phyloP scores from a whole-genome alignment of 2,888 invertebrate species.

The Brachynemurus nebulosus region DNA sequence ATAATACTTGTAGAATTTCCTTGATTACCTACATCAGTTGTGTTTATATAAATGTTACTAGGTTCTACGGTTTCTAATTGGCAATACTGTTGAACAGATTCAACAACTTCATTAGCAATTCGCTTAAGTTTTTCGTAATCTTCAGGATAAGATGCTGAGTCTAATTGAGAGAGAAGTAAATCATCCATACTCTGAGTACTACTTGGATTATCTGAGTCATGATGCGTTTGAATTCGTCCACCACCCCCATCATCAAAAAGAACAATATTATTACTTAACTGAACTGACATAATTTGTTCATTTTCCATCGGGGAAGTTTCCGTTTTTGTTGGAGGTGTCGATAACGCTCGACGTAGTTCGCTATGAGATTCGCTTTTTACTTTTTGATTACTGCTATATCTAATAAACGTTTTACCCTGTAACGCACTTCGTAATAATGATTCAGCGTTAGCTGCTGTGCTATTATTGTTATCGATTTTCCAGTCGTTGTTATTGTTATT shows the following conservation, averaged over 20 bases:
- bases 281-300: slow-evolving; percentile 1
- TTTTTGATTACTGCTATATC: slow-evolving; percentile 28
- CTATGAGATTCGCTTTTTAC: slow-evolving; percentile 25
- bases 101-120: slow-evolving; percentile 69
- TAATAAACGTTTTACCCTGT: slow-evolving; percentile 53
- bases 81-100: slow-evolving; percentile 60
- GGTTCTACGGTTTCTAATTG: slow-evolving; percentile 37
- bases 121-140: slow-evolving; percentile 76
- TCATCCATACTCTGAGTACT: slow-evolving; percentile 54
- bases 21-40: not conserved
- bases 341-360: slow-evolving; percentile 43
- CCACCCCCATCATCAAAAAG: slow-evolving; percentile 35
- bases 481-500: slow-evolving; percentile 63
- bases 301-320: slow-evolving; percentile 22
- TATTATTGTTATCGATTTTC: slow-evolving; percentile 62
- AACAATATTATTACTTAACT: slow-evolving; percentile 29
- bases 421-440: slow-evolving; percentile 69
- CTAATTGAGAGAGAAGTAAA: slow-evolving; percentile 50
- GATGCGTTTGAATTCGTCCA: slow-evolving; percentile 27
- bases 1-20: slow-evolving; percentile 27
- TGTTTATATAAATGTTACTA: slow-evolving; percentile 21
- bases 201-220: slow-evolving; percentile 39
- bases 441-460: slow-evolving; percentile 35
- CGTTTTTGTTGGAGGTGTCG: slow-evolving; percentile 32
- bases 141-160: slow-evolving; percentile 50